Evolutionary conservation across 1,140 invertebrate genomes (phyloP).

Genomic region (Belonocnema kinseyi): DNA sequence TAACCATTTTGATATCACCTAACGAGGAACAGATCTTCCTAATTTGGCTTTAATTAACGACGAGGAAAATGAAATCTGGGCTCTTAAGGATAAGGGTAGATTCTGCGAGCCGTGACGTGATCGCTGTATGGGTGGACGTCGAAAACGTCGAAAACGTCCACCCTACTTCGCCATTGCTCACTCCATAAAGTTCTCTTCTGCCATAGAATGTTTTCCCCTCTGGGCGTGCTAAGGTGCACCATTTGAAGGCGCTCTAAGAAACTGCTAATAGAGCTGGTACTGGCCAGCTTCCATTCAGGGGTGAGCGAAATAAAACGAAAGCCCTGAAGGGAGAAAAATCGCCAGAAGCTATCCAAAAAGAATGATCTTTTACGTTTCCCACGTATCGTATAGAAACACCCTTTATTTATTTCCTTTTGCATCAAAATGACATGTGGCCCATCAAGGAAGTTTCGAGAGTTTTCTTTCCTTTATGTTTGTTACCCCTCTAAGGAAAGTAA

Average conservation of each 20-base stretch:
- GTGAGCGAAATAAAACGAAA: conserved; percentile 34
- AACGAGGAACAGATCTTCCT: background rate
- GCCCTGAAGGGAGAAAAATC: conserved; percentile 39
- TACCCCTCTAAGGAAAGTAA: too few species aligned
- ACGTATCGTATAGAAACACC: background rate
- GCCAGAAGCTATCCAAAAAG: conserved; percentile 47
- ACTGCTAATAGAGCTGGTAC: conserved; percentile 65
- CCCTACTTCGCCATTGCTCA: conserved; percentile 51
- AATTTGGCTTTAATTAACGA: conserved; percentile 1
- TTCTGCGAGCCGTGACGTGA: conserved; percentile 55
- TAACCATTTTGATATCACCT: background rate
- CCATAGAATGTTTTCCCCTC: conserved; percentile 40
- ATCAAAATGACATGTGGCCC: too few species aligned
- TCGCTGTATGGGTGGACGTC: conserved; percentile 45
- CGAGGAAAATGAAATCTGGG: conserved; percentile 10
- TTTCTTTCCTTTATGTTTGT: too few species aligned
- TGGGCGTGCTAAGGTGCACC: conserved; percentile 47
- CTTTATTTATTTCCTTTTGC: background rate
- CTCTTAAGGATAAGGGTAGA: conserved; percentile 47
- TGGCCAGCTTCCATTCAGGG: conserved; percentile 26
- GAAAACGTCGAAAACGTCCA: conserved; percentile 32
- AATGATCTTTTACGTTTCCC: conserved; percentile 51
- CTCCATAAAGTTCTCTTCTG: conserved; percentile 61
- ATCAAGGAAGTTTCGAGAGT: too few species aligned
- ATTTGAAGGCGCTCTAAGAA: conserved; percentile 67